These are phyloP conservation scores for Polydrusus tereticollis DNA, from an alignment of 2,888 invertebrate species.

Conservation along the genomic window DNA sequence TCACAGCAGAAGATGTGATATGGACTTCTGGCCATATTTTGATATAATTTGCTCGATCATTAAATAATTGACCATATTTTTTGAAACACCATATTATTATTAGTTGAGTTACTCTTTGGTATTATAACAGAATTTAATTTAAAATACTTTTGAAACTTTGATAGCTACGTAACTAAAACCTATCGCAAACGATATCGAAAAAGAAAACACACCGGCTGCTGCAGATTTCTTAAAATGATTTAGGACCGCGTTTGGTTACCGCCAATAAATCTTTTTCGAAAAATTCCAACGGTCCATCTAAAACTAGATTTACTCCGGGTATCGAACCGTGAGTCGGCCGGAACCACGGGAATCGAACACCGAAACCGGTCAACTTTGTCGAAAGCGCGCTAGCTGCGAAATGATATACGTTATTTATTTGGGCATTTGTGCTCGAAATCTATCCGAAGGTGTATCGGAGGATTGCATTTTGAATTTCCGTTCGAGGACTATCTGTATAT, in stretches of 20 bases:
- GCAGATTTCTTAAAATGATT: conserved; percentile 65
- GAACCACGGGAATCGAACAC: conserved; percentile 9
- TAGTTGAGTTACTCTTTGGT: no score
- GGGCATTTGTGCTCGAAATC: conserved; percentile 37
- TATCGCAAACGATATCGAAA: conserved; percentile 16
- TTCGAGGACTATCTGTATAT: conserved; percentile 33
- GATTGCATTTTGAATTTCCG: conserved; percentile 45
- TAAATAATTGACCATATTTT: no score
- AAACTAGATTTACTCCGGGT: conserved; percentile 38
- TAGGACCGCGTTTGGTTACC: conserved; percentile 62
- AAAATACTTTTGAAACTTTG: background rate
- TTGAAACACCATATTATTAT: no score
- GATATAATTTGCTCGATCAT: no score
- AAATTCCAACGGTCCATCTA: conserved; percentile 42
- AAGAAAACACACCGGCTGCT: conserved; percentile 32
- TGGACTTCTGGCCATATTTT: no score
- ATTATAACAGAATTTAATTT: no score
- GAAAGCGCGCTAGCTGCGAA: conserved; percentile 3
- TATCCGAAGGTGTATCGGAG: conserved; percentile 40
- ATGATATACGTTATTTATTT: conserved; percentile 44
- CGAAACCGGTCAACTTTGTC: conserved; percentile 3
- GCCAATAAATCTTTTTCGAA: conserved; percentile 43
- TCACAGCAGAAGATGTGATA: no score
- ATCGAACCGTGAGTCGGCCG: conserved; percentile 30
- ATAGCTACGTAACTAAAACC: no score